Percentiles rank a stretch among this genome's conserved stretches.
These are phyloP conservation scores for Oxytorus armatus DNA, from an alignment of 2,888 invertebrate species.

Conservation along the genomic window DNA sequence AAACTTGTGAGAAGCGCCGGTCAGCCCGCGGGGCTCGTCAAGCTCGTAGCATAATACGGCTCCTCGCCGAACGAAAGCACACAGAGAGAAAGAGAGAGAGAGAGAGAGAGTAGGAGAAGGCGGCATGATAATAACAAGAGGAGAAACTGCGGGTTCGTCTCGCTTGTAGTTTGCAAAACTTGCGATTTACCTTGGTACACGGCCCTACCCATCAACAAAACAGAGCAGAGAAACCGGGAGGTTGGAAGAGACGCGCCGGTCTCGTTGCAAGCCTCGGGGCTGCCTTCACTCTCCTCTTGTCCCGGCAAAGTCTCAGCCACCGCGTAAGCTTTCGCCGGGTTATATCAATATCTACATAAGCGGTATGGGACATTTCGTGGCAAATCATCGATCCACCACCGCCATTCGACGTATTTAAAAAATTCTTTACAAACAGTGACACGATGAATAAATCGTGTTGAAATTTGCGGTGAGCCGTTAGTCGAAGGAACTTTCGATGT, in stretches of 20 bases:
- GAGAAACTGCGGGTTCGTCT: conserved; percentile 42
- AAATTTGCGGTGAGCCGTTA: too few relatives aligned
- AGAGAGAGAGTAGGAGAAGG: conserved; percentile 10
- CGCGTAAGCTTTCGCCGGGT: conserved; percentile 53
- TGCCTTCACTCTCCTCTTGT: conserved; percentile 37
- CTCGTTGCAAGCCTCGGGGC: conserved; percentile 47
- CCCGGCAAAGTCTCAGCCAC: conserved; percentile 24
- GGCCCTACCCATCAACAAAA: conserved; percentile 10
- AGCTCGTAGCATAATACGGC: conserved; percentile 70
- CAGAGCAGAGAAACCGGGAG: conserved; percentile 38
- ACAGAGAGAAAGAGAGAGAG: conserved; percentile 28
- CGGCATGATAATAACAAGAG: conserved; percentile 52
- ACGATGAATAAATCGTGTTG: background rate
- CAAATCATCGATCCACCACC: background rate
- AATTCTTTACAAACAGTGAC: too few relatives aligned
- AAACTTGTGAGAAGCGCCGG: conserved; percentile 78
- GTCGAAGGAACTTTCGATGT: too few relatives aligned
- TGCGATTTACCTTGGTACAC: conserved; percentile 30
- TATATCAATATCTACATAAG: background rate
- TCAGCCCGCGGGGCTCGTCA: conserved; percentile 83
- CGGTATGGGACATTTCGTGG: background rate
- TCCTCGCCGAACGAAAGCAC: conserved; percentile 64
- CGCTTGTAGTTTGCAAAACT: conserved; percentile 42
- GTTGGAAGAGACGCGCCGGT: conserved; percentile 39
- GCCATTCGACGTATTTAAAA: background rate